These are phyloP conservation scores for Zosterops borbonicus DNA, from an alignment of 2,113 vertebrate species.

Conservation along the genomic window DNA sequence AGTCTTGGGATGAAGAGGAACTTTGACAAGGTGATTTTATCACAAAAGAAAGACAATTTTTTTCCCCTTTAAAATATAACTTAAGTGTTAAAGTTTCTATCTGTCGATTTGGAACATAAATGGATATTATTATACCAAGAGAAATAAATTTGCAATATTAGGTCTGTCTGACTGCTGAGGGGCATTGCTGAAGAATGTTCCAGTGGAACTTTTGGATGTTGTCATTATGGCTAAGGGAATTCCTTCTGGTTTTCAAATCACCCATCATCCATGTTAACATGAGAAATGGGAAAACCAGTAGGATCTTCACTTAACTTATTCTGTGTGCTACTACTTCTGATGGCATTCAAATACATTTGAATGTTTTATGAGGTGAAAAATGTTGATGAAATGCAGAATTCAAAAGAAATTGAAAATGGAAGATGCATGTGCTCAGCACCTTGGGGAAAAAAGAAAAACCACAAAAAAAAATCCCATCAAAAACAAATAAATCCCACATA, in stretches of 20 bases:
- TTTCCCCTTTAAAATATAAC: not conserved
- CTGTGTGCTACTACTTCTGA: not conserved
- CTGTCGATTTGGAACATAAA: not conserved
- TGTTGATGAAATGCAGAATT: not conserved
- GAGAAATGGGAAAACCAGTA: not conserved
- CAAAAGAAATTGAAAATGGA: not conserved
- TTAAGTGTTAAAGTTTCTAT: not conserved
- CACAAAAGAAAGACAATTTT: not conserved
- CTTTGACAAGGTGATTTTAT: not conserved
- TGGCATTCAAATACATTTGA: not conserved
- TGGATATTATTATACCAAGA: not conserved
- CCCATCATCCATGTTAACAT: not conserved
- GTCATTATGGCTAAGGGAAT: not conserved
- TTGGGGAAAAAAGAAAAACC: no score
- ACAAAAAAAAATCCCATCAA: no score
- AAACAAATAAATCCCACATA: not conserved
- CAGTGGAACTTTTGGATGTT: not conserved
- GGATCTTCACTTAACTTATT: not conserved
- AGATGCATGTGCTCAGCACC: not conserved
- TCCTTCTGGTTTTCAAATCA: not conserved
- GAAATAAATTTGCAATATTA: not conserved
- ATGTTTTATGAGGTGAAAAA: not conserved
- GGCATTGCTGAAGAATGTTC: not conserved
- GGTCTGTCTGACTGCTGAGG: not conserved
- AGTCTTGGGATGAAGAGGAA: not conserved